Evolutionary conservation across 2,113 vertebrate species (phyloP).

Genomic region (Cnemophilus loriae): DNA sequence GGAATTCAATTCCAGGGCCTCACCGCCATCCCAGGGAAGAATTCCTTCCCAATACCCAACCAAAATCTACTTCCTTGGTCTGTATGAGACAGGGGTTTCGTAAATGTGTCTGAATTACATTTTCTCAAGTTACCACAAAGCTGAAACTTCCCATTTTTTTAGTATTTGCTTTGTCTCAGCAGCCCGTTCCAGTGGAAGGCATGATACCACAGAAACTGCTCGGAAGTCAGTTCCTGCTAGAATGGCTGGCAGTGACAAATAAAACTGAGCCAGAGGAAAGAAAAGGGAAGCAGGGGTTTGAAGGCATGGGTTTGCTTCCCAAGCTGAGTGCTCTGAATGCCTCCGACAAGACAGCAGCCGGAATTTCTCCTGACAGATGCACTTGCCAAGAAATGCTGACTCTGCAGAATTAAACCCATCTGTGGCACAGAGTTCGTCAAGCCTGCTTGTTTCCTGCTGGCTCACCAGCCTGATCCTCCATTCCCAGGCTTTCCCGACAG

Average conservation of each 20-base stretch:
- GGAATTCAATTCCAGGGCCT: background rate
- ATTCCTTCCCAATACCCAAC: background rate
- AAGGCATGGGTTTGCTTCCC: background rate
- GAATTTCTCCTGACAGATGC: constrained; percentile 30
- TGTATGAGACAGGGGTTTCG: background rate
- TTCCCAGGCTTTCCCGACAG: background rate
- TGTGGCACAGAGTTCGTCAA: constrained; percentile 6
- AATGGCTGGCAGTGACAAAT: background rate
- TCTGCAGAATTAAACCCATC: constrained; percentile 1
- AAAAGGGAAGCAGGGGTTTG: background rate
- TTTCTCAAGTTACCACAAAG: background rate
- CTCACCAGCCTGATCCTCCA: background rate
- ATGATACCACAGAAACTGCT: background rate
- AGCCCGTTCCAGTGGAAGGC: background rate
- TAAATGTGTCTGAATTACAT: background rate
- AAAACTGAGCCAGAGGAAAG: background rate
- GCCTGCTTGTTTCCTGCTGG: background rate
- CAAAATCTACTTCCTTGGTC: background rate
- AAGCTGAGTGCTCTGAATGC: background rate
- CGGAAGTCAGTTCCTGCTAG: background rate
- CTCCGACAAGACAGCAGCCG: background rate
- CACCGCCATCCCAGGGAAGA: accelerated
- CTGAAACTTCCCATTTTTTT: background rate
- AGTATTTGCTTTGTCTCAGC: background rate
- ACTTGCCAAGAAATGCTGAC: constrained; percentile 4